Base-by-base conservation (phyloP, 2,797 vertebrate species). In the Tenualosa ilisha region DNA sequence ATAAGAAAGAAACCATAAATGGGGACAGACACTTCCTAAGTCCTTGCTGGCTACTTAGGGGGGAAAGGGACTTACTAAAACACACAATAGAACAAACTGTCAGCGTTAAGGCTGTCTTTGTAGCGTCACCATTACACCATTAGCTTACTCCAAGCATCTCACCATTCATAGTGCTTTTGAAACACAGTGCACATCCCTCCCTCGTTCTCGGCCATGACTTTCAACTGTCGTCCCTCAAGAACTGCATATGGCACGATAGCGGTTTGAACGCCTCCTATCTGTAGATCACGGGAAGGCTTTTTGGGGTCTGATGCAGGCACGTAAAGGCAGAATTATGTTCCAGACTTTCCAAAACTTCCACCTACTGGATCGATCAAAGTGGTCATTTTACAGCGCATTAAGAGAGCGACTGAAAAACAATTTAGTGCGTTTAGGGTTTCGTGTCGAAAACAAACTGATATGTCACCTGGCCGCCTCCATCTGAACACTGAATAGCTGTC, bases 301-400 rank as follows among this genome's bases (percentile, higher is more conserved):
- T 40, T 15, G 12, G 3, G 2, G 15, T 13, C 4, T 17, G 68
- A 31, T 8, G 65, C 65, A 37, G 5, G 65, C 31, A 72, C 65
- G 65, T 13, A 37, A 56, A 22, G 22, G 26, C 26, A 40, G 31
- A 8, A 6, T 15, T 4, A 8, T 43, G 68, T 43, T 43, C 68
- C 37, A 75, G 68, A 75, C 68, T 75, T 40, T 20, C 13, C 26
- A 40, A 75, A 75, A 75, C 20, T 4, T 5, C 17, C 37, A 40
- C 68, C 68, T 75, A 43, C 68, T 7, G 31, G 68, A 40, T 75
- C 68, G 37, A 75, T 75, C 68, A 75, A 75, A 75, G 68, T 7
- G 2, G 68, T 43, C 6, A 43, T 75, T 75, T 75, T 22, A 13
- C 26, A 72, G 13, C 12, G 26, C 15, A 72, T 43, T 75, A 43